Evolutionary conservation across 2,113 vertebrate genomes (phyloP).

Genomic region (Mola mola): DNA sequence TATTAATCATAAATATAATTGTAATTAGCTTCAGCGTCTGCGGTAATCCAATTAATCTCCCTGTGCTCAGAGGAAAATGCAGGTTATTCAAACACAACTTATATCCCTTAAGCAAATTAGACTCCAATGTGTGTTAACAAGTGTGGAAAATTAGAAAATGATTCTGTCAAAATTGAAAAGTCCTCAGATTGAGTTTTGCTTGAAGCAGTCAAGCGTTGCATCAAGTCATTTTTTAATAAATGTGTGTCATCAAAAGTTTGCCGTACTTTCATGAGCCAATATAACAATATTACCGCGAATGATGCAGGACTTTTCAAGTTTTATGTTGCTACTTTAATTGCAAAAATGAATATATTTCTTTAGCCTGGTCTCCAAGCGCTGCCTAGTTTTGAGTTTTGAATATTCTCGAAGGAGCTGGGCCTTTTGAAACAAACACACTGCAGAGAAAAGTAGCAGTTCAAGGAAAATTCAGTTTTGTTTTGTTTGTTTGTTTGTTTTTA

Average conservation of each 20-base stretch:
- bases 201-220: background rate
- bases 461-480: too few relatives aligned
- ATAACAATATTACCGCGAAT: background rate
- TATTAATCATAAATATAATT: background rate
- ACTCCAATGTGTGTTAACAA: slow-evolving; percentile 12
- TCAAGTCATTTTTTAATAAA: background rate
- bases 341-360: too few relatives aligned
- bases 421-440: too few relatives aligned
- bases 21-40: background rate
- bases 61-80: background rate
- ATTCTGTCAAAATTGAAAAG: slow-evolving; percentile 36
- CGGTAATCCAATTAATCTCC: slow-evolving; percentile 3
- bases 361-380: too few relatives aligned
- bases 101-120: background rate
- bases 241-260: too few relatives aligned
- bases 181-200: background rate
- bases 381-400: too few relatives aligned
- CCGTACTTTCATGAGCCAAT: too few relatives aligned
- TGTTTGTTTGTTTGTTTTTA: too few relatives aligned
- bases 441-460: too few relatives aligned
- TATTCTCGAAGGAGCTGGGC: too few relatives aligned
- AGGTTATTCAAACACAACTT: slow-evolving; percentile 2
- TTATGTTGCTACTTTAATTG: too few relatives aligned
- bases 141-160: background rate
- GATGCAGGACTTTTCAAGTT: slow-evolving; percentile 26